Conservation (phyloP, 2,113 vertebrate species). For the Anoplopoma fimbria region DNA sequence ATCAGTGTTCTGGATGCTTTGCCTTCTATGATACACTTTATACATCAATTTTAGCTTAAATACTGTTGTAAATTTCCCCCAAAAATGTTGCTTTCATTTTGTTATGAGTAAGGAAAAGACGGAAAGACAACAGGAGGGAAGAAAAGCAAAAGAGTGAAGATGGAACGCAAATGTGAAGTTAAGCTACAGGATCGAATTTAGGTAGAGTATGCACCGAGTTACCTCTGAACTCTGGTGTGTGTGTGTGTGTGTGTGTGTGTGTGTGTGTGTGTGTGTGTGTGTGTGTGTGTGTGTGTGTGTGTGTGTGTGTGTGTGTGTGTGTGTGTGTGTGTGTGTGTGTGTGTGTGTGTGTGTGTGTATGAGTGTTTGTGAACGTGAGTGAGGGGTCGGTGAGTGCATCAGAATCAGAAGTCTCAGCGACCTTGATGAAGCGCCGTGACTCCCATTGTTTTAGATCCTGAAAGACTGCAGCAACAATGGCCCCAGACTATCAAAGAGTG, state of each 20-base stretch:
- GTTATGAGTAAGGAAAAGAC: background rate
- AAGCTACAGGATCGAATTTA: background rate
- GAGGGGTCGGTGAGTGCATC: slow-evolving; percentile 61
- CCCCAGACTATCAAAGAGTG: slow-evolving; percentile 65
- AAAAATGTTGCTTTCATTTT: background rate
- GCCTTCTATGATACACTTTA: too few species aligned
- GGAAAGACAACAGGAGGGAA: background rate
- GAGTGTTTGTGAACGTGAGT: background rate
- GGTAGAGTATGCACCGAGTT: background rate
- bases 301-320: background rate
- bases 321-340: background rate
- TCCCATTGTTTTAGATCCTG: slow-evolving; percentile 77
- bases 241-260: background rate
- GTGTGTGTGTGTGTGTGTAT: background rate
- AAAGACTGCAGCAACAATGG: slow-evolving; percentile 70
- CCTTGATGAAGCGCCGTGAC: slow-evolving; percentile 33
- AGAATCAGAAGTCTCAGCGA: slow-evolving; percentile 25
- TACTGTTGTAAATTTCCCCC: background rate
- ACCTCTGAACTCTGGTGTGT: slow-evolving; percentile 26
- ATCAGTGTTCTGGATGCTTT: too few species aligned
- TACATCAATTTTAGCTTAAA: background rate
- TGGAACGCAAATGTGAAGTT: background rate
- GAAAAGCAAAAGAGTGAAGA: background rate
- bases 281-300: background rate
- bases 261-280: background rate